Evolutionary conservation across 2,113 vertebrate genomes (phyloP).

Genomic region (Hippocampus abdominalis): DNA sequence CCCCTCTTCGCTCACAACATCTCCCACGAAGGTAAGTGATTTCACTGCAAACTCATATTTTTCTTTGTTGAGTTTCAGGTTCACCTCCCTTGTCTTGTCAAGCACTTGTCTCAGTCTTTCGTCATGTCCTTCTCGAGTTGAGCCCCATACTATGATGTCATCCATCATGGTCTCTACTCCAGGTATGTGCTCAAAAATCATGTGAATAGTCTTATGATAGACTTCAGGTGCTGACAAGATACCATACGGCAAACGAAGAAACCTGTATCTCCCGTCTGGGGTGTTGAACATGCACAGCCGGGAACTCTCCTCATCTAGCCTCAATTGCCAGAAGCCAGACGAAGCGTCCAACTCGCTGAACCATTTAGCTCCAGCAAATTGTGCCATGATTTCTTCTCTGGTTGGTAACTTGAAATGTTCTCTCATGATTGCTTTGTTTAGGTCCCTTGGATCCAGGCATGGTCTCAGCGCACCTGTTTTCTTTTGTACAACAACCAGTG

Average conservation of each 20-base stretch:
- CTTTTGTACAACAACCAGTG: constrained; percentile 4
- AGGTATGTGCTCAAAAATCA: constrained; percentile 1
- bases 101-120: no score
- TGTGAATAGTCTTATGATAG: constrained; percentile 13
- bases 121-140: no score
- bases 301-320: background rate
- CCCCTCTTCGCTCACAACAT: background rate
- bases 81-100: background rate
- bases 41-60: constrained; percentile 1
- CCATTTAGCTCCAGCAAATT: constrained; percentile 16
- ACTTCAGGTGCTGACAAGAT: constrained; percentile 11
- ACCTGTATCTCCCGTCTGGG: background rate
- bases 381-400: constrained; percentile 10
- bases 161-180: constrained; percentile 10
- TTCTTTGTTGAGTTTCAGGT: background rate
- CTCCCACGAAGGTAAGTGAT: background rate
- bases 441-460: constrained; percentile 1
- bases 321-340: constrained; percentile 9
- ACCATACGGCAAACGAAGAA: background rate
- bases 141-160: constrained; percentile 5
- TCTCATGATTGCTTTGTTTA: constrained; percentile 4
- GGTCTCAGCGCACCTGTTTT: background rate
- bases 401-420: constrained; percentile 11
- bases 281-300: constrained; percentile 16
- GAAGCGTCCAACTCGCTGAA: constrained; percentile 10